Evolutionary conservation across 2,797 vertebrate genomes (phyloP), one percentile per base, ranked within the genome.

Genomic region (Rousettus madagascariensis): DNA sequence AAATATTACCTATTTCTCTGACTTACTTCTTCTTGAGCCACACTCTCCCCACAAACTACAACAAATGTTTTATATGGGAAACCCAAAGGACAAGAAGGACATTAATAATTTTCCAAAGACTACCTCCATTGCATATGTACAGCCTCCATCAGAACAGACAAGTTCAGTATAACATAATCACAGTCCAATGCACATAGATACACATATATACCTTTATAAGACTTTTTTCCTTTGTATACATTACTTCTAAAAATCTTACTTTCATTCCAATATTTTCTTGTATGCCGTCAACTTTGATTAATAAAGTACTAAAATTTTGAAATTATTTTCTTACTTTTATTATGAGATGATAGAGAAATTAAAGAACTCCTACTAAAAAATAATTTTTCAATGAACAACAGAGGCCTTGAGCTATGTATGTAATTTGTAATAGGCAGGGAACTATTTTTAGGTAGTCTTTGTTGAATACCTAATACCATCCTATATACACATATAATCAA

Each of bases 261-360:
- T 80, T 90, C 36, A 91, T 94, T 80, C 33, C n/a, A 8, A 65
- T 49, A 33, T 93, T 71, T 82, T 65, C 79, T 69, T 86, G 8
- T 71, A n/a, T 26, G 19, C 55, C 43, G 22, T 66, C 49, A 71
- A 71, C 57, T 92, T 75, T 79, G 46, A 85, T 24, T 84, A 43
- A 74, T 65, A 94, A 65, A 85, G 51, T 30, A 72, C 51, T 74
- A 78, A 4, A 28, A 74, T n/a, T 17, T 75, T 94, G 28, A 24
- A 46, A 63, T 69, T 82, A 71, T 79, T 86, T 83, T 75, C 66
- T 65, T 93, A 86, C 28, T 89, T 85, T 74, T 88, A 89, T 90
- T 80, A 89, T 49, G n/a, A 83, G n/a, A 57, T 75, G 5, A 68
- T 30, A 85, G n/a, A 71, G 63, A 90, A 79, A 91, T 24, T 78